Percentiles rank a stretch among this genome's conserved stretches.
Evolutionary conservation across 1,140 invertebrate species (phyloP).

Genomic region (Zaprionus capensis): DNA sequence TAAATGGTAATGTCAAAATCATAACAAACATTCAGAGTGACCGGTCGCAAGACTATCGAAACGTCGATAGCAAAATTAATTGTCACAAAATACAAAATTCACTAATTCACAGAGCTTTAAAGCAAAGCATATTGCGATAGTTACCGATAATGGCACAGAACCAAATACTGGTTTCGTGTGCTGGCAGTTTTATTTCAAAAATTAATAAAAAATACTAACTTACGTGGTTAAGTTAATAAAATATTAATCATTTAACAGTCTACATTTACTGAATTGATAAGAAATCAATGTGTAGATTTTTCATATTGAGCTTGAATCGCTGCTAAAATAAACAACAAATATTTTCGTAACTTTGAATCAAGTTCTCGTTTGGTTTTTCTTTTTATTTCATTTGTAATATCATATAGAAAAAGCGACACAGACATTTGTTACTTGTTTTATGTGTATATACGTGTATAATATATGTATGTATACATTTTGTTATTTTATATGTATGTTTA

Average conservation of each 20-base stretch:
- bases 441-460: constrained; percentile 29
- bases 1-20: no score
- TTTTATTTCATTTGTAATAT: constrained; percentile 49
- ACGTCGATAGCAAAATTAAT: no score
- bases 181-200: no score
- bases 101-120: no score
- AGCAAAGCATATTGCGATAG: no score
- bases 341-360: not conserved
- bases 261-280: not conserved
- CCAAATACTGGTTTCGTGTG: no score
- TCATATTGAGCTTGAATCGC: not conserved
- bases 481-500: not conserved
- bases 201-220: no score
- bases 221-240: no score
- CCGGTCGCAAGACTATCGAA: not conserved
- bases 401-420: constrained; percentile 75
- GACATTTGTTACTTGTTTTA: constrained; percentile 43
- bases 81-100: no score
- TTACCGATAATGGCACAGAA: no score
- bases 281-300: not conserved
- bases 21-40: not conserved
- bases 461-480: constrained; percentile 34
- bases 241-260: no score
- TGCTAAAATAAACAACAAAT: not conserved
- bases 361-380: constrained; percentile 35